phyloP scores from a whole-genome alignment of 2,797 vertebrate species.

The Spinus pinus region DNA sequence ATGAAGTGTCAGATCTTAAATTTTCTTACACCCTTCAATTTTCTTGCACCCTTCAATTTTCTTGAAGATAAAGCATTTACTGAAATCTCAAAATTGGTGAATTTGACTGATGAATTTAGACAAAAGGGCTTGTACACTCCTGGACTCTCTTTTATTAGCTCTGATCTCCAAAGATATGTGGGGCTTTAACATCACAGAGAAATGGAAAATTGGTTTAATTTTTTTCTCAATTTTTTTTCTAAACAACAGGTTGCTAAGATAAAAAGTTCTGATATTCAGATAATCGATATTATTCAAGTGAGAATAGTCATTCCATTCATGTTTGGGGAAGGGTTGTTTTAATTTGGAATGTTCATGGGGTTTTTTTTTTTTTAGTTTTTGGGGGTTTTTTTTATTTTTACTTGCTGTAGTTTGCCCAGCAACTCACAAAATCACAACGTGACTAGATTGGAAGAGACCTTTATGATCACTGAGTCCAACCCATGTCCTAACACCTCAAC shows the following conservation, averaged over 20 bases:
- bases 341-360: neutral
- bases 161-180: neutral
- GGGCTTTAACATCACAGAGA: neutral
- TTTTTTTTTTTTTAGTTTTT: neutral
- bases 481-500: too few species aligned
- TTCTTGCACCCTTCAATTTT: neutral
- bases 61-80: neutral
- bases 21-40: neutral
- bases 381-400: neutral
- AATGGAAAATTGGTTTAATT: neutral
- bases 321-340: neutral
- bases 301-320: neutral
- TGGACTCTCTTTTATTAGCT: neutral
- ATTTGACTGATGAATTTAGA: neutral
- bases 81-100: neutral
- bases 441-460: neutral
- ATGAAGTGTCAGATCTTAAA: neutral
- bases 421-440: neutral
- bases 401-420: neutral
- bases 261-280: neutral
- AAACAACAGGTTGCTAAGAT: neutral
- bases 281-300: neutral
- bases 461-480: neutral
- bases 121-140: neutral
- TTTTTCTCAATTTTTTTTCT: neutral